Evolutionary conservation across 2,888 invertebrate genomes (phyloP).

Genomic region (Lepidonotus clava): DNA sequence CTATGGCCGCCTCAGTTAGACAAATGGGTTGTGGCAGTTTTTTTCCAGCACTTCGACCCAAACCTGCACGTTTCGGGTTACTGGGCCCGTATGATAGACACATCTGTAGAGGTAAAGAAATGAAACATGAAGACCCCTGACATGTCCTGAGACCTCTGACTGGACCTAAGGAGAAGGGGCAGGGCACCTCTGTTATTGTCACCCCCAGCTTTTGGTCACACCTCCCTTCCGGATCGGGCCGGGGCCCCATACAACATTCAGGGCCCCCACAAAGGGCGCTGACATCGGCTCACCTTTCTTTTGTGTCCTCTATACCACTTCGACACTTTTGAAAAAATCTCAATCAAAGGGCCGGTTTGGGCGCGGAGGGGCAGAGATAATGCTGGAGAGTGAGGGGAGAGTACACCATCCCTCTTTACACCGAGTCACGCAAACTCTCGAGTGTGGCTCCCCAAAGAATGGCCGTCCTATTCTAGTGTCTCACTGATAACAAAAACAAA

Average conservation of each 20-base stretch:
- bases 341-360: slow-evolving; percentile 22
- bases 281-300: slow-evolving; percentile 30
- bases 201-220: not conserved
- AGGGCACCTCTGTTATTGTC: slow-evolving; percentile 28
- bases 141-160: slow-evolving; percentile 45
- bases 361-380: slow-evolving; percentile 34
- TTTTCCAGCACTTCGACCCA: not conserved
- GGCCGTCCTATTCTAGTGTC: not conserved
- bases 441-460: slow-evolving; percentile 39
- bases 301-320: slow-evolving; percentile 39
- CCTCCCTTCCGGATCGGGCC: slow-evolving; percentile 39
- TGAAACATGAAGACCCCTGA: slow-evolving; percentile 9
- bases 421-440: slow-evolving; percentile 50
- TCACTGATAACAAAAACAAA: slow-evolving; percentile 50
- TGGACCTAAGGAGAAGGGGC: too few species aligned
- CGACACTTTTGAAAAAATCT: slow-evolving; percentile 47
- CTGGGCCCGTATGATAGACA: not conserved
- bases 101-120: slow-evolving; percentile 5
- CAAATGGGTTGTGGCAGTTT: slow-evolving; percentile 14
- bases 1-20: not conserved
- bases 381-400: not conserved
- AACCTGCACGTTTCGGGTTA: slow-evolving; percentile 5
- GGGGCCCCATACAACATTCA: not conserved
- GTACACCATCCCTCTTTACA: slow-evolving; percentile 5
- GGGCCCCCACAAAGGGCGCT: not conserved